Base-by-base conservation (phyloP, 2,888 invertebrate genomes). In the Halictus quadricinctus region DNA sequence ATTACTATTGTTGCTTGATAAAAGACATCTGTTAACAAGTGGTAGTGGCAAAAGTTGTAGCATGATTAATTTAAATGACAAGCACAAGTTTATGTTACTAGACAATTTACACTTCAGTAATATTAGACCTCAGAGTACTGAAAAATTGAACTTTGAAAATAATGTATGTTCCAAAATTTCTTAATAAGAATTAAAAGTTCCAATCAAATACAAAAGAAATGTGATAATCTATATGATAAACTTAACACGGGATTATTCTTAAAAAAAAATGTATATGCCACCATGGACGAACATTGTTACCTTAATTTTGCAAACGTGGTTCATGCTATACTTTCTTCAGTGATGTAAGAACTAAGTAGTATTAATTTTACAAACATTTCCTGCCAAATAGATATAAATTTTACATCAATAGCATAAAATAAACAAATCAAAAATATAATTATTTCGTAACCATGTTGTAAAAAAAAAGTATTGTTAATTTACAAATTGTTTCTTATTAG, bases 31-130 rank as follows among this genome's bases (percentile, higher is more conserved):
- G 18, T 82, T 90, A 5, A 50, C 79, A 7, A 88, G 90, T 66
- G 84, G 91, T 4, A 93, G 90, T 84, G 90, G 92, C 66, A 93
- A 90, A 78, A 94, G 94, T 80, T 92, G 88, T 72, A 94, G 94
- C 78, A 92, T 94, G 94, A 87, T 93, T 41, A 92, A 94, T 81
- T 87, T 94, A 58, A 86, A 90, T 58, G 92, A 93, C n/a, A 93
- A 93, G 66, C 89, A 91, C 66, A 90, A 91, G 83, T 85, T 92
- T 18, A 92, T 91, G 79, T 86, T 86, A 50, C 81, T 93, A 6
- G 91, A 91, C 50, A 92, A 91, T 76, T 91, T 92, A 43, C 87
- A 83, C 73, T 86, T 92, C 80, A 89, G 89, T 50, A 92, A 91
- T 60, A 91, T 91, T 84, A 93, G 93, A 79, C 91, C 91, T 29